Percentiles rank a stretch among this genome's conserved stretches.
Evolutionary conservation across 1,140 invertebrate genomes (phyloP).

Genomic region (Zophobas morio): DNA sequence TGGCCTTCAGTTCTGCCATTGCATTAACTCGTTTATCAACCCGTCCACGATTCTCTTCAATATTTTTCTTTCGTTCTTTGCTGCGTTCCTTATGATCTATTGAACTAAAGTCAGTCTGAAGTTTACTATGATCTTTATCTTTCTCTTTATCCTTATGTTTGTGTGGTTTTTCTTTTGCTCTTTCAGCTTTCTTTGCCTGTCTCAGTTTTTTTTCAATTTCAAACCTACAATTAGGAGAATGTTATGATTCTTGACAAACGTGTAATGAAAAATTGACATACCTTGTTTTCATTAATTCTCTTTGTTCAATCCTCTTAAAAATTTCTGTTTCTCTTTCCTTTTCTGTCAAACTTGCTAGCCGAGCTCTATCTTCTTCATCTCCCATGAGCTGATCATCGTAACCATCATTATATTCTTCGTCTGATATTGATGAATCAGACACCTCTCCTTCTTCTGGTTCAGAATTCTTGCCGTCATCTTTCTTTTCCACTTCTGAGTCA

Average conservation of each 20-base stretch:
- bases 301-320: slow-evolving; percentile 94
- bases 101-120: slow-evolving; percentile 66
- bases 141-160: slow-evolving; percentile 76
- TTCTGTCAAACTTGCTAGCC: slow-evolving; percentile 94
- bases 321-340: slow-evolving; percentile 98
- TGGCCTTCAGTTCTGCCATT: slow-evolving; percentile 91
- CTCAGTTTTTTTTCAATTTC: slow-evolving; percentile 96
- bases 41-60: slow-evolving; percentile 84
- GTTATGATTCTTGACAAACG: not conserved
- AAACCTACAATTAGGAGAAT: slow-evolving; percentile 77
- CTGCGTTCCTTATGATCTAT: slow-evolving; percentile 84
- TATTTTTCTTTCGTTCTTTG: slow-evolving; percentile 93
- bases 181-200: slow-evolving; percentile 86
- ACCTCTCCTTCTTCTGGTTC: slow-evolving; percentile 72
- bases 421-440: slow-evolving; percentile 71
- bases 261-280: slow-evolving; percentile 59
- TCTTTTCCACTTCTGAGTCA: slow-evolving; percentile 80
- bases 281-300: slow-evolving; percentile 93
- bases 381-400: slow-evolving; percentile 98
- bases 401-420: slow-evolving; percentile 76
- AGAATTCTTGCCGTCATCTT: slow-evolving; percentile 62
- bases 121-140: slow-evolving; percentile 67
- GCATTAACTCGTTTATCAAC: slow-evolving; percentile 92
- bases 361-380: slow-evolving; percentile 93
- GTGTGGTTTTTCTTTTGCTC: slow-evolving; percentile 73